Evolutionary conservation across 2,888 invertebrate genomes (phyloP).

Genomic region (Helicoverpa assulta): DNA sequence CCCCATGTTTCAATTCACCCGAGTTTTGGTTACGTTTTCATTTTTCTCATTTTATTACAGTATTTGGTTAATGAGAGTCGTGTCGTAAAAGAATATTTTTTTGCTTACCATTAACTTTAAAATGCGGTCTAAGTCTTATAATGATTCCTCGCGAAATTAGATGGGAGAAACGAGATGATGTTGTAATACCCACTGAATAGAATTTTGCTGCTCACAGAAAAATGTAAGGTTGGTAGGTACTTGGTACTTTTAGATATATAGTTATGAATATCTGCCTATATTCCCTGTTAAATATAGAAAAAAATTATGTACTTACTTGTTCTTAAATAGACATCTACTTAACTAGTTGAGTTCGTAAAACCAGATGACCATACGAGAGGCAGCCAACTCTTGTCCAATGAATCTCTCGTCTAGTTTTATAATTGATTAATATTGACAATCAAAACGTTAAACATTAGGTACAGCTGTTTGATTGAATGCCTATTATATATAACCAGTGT

Average conservation of each 20-base stretch:
- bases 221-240: background rate
- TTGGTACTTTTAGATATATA: background rate
- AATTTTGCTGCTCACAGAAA: slow-evolving; percentile 21
- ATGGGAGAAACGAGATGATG: slow-evolving; percentile 23
- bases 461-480: too few species aligned
- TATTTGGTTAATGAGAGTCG: slow-evolving; percentile 56
- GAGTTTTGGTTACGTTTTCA: slow-evolving; percentile 40
- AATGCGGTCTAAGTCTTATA: slow-evolving; percentile 48
- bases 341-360: too few species aligned
- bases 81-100: slow-evolving; percentile 58
- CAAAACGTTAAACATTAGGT: too few species aligned
- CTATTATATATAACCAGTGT: too few species aligned
- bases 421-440: too few species aligned
- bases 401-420: too few species aligned
- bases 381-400: too few species aligned
- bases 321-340: too few species aligned
- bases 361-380: too few species aligned
- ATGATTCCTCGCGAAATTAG: slow-evolving; percentile 46
- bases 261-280: slow-evolving; percentile 13
- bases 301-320: too few species aligned
- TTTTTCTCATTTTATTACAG: slow-evolving; percentile 49
- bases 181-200: slow-evolving; percentile 30
- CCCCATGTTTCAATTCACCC: slow-evolving; percentile 34
- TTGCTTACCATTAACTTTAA: slow-evolving; percentile 39
- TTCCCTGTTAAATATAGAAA: too few species aligned